Conservation (phyloP, 2,888 invertebrate genomes). For the Iphiclides podalirius region DNA sequence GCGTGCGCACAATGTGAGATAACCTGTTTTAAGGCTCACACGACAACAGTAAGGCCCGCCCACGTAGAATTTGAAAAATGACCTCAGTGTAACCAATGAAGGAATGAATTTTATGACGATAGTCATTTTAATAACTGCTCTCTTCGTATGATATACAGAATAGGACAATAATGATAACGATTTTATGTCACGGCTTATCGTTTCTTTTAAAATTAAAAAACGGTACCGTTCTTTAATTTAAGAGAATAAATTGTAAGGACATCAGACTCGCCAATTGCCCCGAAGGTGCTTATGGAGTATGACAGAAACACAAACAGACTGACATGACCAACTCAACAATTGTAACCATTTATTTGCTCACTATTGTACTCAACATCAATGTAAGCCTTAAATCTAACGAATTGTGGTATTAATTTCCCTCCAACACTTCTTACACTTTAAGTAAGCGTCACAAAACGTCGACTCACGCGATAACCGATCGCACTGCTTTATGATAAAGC, state of each 20-base stretch:
- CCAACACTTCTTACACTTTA: conserved; percentile 73
- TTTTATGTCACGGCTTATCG: too few species aligned
- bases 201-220: too few species aligned
- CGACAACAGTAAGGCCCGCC: conserved; percentile 2
- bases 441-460: conserved; percentile 43
- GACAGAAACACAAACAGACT: conserved; percentile 55
- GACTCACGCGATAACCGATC: conserved; percentile 32
- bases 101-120: too few species aligned
- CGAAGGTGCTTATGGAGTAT: conserved; percentile 51
- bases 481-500: conserved; percentile 34
- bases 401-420: conserved; percentile 79
- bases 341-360: conserved; percentile 68
- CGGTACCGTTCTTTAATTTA: too few species aligned
- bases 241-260: too few species aligned
- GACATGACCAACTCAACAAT: conserved; percentile 46
- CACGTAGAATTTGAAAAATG: conserved; percentile 18
- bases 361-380: conserved; percentile 70
- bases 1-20: too few species aligned
- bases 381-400: conserved; percentile 75
- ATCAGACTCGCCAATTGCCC: too few species aligned
- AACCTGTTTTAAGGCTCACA: neutral
- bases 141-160: too few species aligned
- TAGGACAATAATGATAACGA: too few species aligned
- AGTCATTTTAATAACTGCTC: too few species aligned
- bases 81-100: too few species aligned